A percentile compares a stretch with the other conserved stretches of the same genome.
Conservation (phyloP, 2,113 vertebrate genomes). For the Vulpes lagopus region DNA sequence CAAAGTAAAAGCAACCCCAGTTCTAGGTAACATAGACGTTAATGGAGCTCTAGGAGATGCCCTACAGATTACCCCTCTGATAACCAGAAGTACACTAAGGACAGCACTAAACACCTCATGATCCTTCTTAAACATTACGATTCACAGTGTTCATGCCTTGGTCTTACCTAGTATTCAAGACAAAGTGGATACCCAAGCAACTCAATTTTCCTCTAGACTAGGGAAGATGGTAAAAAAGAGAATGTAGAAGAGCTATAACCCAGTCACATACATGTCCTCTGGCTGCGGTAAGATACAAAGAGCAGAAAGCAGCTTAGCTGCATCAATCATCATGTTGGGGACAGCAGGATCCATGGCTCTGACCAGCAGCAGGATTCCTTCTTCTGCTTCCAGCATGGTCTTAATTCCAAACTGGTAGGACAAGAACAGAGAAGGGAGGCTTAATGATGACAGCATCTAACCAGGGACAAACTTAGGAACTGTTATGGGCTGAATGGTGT, state of each 20-base stretch:
- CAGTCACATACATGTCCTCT: conserved; percentile 91
- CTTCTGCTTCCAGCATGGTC: conserved; percentile 91
- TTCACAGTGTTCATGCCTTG: neutral
- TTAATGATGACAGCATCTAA: conserved; percentile 27
- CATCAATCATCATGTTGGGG: conserved; percentile 95
- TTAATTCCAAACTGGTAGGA: conserved; percentile 92
- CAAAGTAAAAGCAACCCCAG: conserved; percentile 12
- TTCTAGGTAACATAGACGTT: neutral
- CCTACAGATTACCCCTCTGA: neutral
- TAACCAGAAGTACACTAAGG: neutral
- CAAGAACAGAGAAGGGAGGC: conserved; percentile 36
- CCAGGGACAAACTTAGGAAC: neutral
- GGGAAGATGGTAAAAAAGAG: neutral
- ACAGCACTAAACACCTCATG: neutral
- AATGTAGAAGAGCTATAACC: neutral
- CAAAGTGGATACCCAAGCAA: neutral
- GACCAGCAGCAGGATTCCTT: conserved; percentile 93
- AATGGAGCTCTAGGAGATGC: neutral
- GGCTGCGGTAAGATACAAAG: conserved; percentile 93
- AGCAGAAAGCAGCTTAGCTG: conserved; percentile 93
- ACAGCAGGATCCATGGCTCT: conserved; percentile 91
- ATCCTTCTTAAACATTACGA: conserved; percentile 33
- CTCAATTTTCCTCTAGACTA: conserved; percentile 38
- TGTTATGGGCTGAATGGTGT: neutral
- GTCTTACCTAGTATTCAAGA: conserved; percentile 14